Evolutionary conservation across 2,797 vertebrate genomes (phyloP).

Genomic region (Brotula barbata): DNA sequence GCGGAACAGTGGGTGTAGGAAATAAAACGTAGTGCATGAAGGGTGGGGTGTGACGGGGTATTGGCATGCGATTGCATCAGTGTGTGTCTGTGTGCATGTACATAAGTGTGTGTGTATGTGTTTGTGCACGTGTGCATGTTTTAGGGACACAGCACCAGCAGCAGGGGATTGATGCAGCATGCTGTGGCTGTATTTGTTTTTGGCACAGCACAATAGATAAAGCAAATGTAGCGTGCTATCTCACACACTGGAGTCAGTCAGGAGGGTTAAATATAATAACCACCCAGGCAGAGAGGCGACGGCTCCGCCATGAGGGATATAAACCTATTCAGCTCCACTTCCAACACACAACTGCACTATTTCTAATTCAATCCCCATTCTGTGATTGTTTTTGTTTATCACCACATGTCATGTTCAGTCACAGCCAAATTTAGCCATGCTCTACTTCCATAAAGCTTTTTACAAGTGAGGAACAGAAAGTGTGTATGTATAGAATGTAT

Average conservation of each 20-base stretch:
- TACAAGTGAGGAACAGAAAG: conserved; percentile 15
- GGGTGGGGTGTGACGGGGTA: conserved; percentile 41
- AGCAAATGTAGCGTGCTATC: conserved; percentile 61
- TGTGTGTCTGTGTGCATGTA: conserved; percentile 9
- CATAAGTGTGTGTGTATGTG: neutral
- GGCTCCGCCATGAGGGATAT: conserved; percentile 13
- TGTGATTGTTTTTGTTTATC: conserved; percentile 42
- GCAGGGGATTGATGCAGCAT: conserved; percentile 52
- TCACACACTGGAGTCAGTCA: conserved; percentile 52
- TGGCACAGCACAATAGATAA: conserved; percentile 47
- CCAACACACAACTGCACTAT: conserved; percentile 15
- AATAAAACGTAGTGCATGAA: conserved; percentile 31
- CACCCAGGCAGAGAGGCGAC: conserved; percentile 29
- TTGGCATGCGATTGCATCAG: conserved; percentile 71
- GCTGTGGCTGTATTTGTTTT: conserved; percentile 52
- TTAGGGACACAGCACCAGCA: conserved; percentile 42
- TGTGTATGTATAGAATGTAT: conserved; percentile 13
- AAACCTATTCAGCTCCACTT: conserved; percentile 28
- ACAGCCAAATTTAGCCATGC: conserved; percentile 32
- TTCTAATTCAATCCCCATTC: conserved; percentile 46
- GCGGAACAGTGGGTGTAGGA: conserved; percentile 8
- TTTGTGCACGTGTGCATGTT: conserved; percentile 31
- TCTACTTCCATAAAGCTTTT: conserved; percentile 35
- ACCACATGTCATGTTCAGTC: conserved; percentile 20
- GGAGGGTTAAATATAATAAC: conserved; percentile 55